Percentiles rank a stretch among this genome's conserved stretches.
These are phyloP conservation scores for Melanitta fusca DNA, from an alignment of 2,797 vertebrate species.

Conservation along the genomic window DNA sequence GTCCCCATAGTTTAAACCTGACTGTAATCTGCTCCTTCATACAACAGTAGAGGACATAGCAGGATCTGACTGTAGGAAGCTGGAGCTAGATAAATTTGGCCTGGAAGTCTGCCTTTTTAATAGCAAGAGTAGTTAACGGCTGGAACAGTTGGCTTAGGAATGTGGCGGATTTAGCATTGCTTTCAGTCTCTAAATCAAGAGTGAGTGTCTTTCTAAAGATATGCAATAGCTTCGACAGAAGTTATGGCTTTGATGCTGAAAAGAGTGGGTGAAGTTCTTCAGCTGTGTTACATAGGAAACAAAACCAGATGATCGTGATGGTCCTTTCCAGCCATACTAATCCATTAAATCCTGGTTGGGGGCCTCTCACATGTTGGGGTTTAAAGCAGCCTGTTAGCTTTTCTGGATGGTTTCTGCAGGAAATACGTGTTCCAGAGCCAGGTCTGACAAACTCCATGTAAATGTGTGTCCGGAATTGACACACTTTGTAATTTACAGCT, in stretches of 20 bases:
- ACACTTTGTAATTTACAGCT: slow-evolving; percentile 44
- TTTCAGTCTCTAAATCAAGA: slow-evolving; percentile 64
- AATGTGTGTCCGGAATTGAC: slow-evolving; percentile 17
- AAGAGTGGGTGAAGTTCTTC: slow-evolving; percentile 58
- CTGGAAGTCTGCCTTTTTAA: slow-evolving; percentile 39
- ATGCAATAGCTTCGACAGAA: slow-evolving; percentile 50
- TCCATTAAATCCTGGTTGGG: slow-evolving; percentile 62
- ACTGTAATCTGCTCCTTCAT: not conserved
- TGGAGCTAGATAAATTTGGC: slow-evolving; percentile 6
- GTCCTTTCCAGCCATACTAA: slow-evolving; percentile 53
- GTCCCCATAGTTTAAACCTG: not conserved
- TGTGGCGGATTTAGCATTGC: slow-evolving; percentile 11
- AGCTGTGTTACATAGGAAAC: slow-evolving; percentile 51
- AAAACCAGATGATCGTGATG: slow-evolving; percentile 54
- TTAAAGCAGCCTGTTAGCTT: slow-evolving; percentile 22
- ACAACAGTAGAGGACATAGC: accelerated
- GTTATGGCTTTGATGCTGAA: slow-evolving; percentile 55
- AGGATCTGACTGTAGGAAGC: not conserved
- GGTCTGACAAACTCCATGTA: slow-evolving; percentile 36
- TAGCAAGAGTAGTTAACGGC: slow-evolving; percentile 29
- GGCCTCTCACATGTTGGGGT: not conserved
- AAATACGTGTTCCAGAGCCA: not conserved
- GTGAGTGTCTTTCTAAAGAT: slow-evolving; percentile 38
- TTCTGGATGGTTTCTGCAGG: slow-evolving; percentile 40
- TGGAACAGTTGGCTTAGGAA: slow-evolving; percentile 58